Percentiles rank a stretch among this genome's conserved stretches.
phyloP scores from a whole-genome alignment of 2,113 vertebrate species.

The Piaya cayana region DNA sequence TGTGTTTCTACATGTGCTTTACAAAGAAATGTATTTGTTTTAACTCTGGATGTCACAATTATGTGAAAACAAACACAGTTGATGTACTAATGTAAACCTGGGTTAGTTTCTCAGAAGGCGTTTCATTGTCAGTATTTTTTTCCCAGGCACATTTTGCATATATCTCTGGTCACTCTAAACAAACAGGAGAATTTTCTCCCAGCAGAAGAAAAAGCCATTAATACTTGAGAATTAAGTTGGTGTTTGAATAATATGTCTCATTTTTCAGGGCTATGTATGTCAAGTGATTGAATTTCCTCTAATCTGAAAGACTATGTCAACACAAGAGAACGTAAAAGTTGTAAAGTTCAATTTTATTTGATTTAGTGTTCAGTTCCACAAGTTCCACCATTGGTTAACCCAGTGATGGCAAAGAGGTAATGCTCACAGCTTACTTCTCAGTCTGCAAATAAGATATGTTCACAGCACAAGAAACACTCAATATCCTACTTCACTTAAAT shows the following conservation, averaged over 20 bases:
- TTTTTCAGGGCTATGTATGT: neutral
- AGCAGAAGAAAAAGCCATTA: neutral
- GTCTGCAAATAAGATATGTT: neutral
- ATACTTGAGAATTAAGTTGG: neutral
- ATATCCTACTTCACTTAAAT: neutral
- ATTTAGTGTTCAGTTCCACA: neutral
- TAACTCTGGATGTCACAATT: neutral
- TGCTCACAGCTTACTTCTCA: neutral
- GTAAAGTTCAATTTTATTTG: neutral
- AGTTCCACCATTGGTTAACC: neutral
- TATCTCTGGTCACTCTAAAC: neutral
- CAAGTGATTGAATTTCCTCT: neutral
- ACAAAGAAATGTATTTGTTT: neutral
- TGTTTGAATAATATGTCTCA: neutral
- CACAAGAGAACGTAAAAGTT: neutral
- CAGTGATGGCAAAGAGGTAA: neutral
- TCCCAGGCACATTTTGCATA: neutral
- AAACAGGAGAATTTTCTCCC: neutral
- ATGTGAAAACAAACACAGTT: neutral
- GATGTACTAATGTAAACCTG: neutral
- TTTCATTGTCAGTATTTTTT: neutral
- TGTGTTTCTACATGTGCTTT: neutral
- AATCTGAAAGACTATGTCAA: neutral
- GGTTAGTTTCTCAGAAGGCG: constrained; percentile 15
- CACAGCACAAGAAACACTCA: too few species aligned